These are phyloP conservation scores for Castor canadensis DNA, from an alignment of 2,113 vertebrate species.

Conservation along the genomic window DNA sequence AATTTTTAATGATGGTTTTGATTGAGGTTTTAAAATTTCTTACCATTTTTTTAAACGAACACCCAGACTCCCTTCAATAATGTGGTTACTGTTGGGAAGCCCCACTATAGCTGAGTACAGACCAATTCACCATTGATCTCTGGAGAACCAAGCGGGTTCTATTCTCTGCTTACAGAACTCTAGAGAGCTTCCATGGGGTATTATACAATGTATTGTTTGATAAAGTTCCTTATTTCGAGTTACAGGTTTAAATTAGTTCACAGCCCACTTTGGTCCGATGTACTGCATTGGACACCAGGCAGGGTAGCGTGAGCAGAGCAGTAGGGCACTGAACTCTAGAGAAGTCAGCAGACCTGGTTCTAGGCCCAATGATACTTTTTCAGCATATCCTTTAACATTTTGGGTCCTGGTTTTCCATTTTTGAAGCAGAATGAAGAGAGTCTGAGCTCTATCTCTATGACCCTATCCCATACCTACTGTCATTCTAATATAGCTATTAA, in stretches of 20 bases:
- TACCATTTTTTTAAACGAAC: background rate
- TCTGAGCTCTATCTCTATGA: background rate
- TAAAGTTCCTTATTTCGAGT: background rate
- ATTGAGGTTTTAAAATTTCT: background rate
- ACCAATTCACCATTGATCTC: background rate
- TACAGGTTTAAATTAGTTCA: background rate
- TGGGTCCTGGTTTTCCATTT: background rate
- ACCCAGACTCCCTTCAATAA: background rate
- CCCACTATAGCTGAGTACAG: background rate
- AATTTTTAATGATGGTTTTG: background rate
- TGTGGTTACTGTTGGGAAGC: background rate
- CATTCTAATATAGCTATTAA: background rate
- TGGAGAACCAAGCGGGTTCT: background rate
- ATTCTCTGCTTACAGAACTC: background rate
- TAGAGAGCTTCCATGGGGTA: background rate
- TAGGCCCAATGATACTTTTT: background rate
- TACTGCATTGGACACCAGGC: background rate
- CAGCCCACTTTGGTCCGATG: background rate
- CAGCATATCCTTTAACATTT: background rate
- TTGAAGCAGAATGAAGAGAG: too few species aligned
- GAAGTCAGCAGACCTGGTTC: background rate
- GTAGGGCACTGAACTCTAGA: background rate
- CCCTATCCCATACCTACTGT: background rate
- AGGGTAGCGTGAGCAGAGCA: background rate
- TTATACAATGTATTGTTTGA: background rate